A percentile compares a stretch with the other conserved stretches of the same genome.
phyloP scores from a whole-genome alignment of 2,797 vertebrate genomes.

The Rhinichthys osculus region DNA sequence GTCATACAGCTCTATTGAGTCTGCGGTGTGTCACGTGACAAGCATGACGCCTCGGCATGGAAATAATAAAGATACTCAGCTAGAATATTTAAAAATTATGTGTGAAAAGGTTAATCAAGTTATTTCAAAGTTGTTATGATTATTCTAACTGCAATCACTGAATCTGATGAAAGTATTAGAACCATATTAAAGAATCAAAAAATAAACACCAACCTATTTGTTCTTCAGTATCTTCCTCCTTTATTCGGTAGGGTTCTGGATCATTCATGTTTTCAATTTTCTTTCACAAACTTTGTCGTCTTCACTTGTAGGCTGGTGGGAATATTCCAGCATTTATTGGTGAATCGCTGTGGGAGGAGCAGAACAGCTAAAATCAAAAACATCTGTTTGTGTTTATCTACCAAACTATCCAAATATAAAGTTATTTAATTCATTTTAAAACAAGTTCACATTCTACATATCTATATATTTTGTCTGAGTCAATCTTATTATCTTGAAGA shows the following conservation, averaged over 20 bases:
- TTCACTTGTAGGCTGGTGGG: not conserved
- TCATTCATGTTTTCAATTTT: not conserved
- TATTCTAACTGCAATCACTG: not conserved
- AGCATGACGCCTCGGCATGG: not conserved
- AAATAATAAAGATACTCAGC: not conserved
- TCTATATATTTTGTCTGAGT: not conserved
- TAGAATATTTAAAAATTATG: not conserved
- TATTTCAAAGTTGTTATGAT: not conserved
- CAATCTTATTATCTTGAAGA: not conserved
- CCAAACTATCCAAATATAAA: not conserved
- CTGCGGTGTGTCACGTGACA: not conserved
- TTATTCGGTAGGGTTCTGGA: not conserved
- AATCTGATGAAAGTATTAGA: not conserved
- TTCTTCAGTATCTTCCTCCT: not conserved
- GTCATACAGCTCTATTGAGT: no score
- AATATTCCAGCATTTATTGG: not conserved
- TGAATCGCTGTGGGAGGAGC: not conserved
- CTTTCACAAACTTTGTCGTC: not conserved
- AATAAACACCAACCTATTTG: conserved; percentile 14
- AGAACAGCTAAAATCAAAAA: not conserved
- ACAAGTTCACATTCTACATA: not conserved
- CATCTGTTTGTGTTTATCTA: not conserved
- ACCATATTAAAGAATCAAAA: not conserved
- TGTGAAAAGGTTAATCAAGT: not conserved
- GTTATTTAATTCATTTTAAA: not conserved